These are phyloP conservation scores for Dipodomys stephensi DNA, from an alignment of 2,113 vertebrate genomes.

Conservation along the genomic window DNA sequence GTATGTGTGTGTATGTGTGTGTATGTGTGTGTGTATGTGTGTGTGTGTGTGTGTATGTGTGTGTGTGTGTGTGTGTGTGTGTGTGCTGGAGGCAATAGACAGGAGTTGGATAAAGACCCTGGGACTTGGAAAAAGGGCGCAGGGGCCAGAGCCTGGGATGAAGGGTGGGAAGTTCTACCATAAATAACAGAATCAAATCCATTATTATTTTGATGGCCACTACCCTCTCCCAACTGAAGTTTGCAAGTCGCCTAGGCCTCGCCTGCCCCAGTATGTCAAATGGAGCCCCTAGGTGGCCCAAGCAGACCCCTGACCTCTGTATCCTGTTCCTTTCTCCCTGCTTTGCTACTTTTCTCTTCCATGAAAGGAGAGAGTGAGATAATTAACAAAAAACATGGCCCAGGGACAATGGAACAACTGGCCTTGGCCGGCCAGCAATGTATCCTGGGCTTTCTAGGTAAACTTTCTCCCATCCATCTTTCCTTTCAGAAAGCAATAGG, in stretches of 20 bases:
- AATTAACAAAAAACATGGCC: conserved; percentile 97
- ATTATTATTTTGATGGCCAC: conserved; percentile 52
- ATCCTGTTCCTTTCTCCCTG: conserved; percentile 95
- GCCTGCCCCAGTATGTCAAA: conserved; percentile 79
- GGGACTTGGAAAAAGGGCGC: background rate
- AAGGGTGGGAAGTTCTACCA: background rate
- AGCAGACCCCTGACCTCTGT: conserved; percentile 94
- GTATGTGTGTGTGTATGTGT: background rate
- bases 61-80: background rate
- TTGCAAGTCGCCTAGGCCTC: conserved; percentile 26
- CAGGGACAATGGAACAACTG: conserved; percentile 93
- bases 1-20: background rate
- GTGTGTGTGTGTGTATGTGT: background rate
- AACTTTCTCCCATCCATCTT: conserved; percentile 99
- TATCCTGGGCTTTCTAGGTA: conserved; percentile 95
- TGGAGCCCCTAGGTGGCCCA: conserved; percentile 97
- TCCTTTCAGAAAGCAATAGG: conserved; percentile 93
- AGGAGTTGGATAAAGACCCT: conserved; percentile 34
- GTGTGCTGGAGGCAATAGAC: background rate
- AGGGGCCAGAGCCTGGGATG: background rate
- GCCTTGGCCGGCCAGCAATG: conserved; percentile 91
- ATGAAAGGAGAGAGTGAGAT: conserved; percentile 97
- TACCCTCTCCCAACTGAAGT: background rate
- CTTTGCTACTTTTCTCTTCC: conserved; percentile 92
- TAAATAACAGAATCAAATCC: conserved; percentile 51